These are phyloP conservation scores for Leucophenga maculata DNA, from an alignment of 2,888 invertebrate genomes.

Conservation along the genomic window DNA sequence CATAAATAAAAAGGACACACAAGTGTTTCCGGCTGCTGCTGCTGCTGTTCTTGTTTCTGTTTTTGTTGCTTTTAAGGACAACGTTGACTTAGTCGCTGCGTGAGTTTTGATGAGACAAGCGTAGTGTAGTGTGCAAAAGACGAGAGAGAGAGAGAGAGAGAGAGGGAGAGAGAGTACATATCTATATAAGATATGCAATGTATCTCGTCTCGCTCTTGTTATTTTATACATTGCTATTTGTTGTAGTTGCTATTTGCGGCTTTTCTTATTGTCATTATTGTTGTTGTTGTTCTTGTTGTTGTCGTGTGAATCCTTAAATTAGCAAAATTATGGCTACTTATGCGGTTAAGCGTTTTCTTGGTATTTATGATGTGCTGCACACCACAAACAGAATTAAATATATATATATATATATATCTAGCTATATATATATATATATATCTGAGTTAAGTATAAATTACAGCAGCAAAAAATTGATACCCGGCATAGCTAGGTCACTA, in stretches of 20 bases:
- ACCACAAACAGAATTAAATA: too few species aligned
- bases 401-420: too few species aligned
- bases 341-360: conserved; percentile 52
- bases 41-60: background rate
- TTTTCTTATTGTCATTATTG: background rate
- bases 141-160: too few species aligned
- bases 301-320: conserved; percentile 47
- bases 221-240: background rate
- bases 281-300: conserved; percentile 26
- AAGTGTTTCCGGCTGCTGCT: conserved; percentile 11
- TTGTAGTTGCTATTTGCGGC: background rate
- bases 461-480: too few species aligned
- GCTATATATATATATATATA: too few species aligned
- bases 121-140: too few species aligned
- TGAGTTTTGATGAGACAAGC: background rate
- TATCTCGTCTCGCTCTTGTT: background rate
- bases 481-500: too few species aligned
- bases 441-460: too few species aligned
- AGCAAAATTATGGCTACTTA: conserved; percentile 60
- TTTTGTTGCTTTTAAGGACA: too few species aligned
- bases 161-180: background rate
- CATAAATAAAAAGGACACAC: conserved; percentile 17
- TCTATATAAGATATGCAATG: background rate
- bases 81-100: background rate
- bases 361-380: conserved; percentile 39